Percentiles rank a stretch among this genome's conserved stretches.
Conservation (phyloP, 2,113 vertebrate species). For the Numida meleagris region DNA sequence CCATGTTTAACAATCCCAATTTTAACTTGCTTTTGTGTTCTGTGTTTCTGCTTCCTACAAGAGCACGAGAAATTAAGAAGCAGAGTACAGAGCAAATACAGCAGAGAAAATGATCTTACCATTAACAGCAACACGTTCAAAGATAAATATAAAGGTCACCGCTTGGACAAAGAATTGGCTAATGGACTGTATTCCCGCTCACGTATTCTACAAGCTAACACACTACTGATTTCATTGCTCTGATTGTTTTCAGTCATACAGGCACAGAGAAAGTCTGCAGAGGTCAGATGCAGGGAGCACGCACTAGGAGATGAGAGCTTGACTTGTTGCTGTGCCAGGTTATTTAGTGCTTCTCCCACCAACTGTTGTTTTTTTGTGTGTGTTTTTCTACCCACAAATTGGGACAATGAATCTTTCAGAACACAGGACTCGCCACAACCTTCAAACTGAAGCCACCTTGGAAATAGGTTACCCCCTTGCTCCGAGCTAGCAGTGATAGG, state of each 20-base stretch:
- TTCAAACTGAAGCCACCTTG: neutral
- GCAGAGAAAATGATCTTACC: neutral
- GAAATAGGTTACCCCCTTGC: neutral
- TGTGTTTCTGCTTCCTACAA: neutral
- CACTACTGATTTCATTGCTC: neutral
- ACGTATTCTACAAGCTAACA: neutral
- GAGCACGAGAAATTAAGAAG: neutral
- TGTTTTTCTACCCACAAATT: neutral
- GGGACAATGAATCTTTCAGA: neutral
- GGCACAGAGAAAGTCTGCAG: neutral
- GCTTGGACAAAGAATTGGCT: neutral
- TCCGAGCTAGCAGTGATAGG: no score
- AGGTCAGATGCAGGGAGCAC: neutral
- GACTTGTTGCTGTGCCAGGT: neutral
- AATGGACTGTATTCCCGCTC: neutral
- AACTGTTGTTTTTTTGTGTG: neutral
- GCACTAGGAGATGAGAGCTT: neutral
- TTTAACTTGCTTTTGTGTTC: neutral
- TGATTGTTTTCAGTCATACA: neutral
- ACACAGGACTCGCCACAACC: neutral
- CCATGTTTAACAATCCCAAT: rapidly evolving
- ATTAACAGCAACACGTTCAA: neutral
- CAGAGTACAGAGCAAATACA: neutral
- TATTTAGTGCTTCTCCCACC: neutral
- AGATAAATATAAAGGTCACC: neutral